Conservation (phyloP, 64 coral and sea anemone genomes). For the Acropora tenuis region DNA sequence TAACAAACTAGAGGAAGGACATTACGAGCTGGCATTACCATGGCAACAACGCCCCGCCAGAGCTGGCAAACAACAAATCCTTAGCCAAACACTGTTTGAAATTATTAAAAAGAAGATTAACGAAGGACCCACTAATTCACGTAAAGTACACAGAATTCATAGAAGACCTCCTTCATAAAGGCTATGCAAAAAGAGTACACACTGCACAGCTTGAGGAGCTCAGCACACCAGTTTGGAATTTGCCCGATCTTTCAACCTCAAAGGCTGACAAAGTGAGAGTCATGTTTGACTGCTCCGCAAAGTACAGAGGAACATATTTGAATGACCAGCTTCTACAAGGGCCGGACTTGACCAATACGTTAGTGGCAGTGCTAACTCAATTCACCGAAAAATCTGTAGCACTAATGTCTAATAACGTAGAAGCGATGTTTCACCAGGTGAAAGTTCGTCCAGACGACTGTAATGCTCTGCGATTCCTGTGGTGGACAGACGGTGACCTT, state of each 20-base stretch:
- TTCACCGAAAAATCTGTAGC: conserved; percentile 18
- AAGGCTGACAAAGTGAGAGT: too few relatives aligned
- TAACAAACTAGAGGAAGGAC: conserved; percentile 33
- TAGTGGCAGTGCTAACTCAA: conserved; percentile 39
- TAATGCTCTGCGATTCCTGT: neutral
- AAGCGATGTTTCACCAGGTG: conserved; percentile 61
- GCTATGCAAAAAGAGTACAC: conserved; percentile 12
- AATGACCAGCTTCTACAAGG: conserved; percentile 23
- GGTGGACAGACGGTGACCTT: conserved; percentile 45
- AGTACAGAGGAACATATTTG: neutral
- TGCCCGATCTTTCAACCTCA: conserved; percentile 41
- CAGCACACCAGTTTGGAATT: conserved; percentile 18
- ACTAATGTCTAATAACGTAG: conserved; percentile 1
- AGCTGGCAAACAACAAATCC: conserved; percentile 29
- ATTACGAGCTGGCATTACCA: conserved; percentile 50
- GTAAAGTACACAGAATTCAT: conserved; percentile 42
- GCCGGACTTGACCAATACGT: neutral
- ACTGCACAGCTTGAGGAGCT: neutral
- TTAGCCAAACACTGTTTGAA: conserved; percentile 7
- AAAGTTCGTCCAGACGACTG: conserved; percentile 7
- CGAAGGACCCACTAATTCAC: neutral
- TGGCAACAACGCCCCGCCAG: conserved; percentile 3
- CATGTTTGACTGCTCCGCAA: neutral
- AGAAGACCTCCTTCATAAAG: conserved; percentile 23
- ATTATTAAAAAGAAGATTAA: conserved; percentile 36